Conservation (phyloP, 2,888 invertebrate species). For the Chymomyza fuscimana region DNA sequence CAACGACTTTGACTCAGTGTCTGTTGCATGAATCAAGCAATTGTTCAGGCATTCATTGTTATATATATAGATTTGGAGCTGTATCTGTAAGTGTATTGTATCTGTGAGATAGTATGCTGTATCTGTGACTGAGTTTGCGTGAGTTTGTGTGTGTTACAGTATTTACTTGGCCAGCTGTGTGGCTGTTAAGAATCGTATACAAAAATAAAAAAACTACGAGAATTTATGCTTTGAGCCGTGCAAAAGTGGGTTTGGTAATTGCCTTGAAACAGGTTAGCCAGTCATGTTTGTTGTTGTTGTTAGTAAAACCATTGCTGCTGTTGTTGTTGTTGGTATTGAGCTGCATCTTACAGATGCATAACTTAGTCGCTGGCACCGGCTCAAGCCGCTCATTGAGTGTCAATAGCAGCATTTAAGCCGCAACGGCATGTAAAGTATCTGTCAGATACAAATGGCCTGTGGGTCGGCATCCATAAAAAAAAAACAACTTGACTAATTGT, state of each 20-base stretch:
- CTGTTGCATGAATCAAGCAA: slow-evolving; percentile 64
- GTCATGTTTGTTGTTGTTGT: slow-evolving; percentile 19
- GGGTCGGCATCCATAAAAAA: slow-evolving; percentile 22
- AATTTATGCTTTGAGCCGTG: slow-evolving; percentile 43
- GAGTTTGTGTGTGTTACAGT: neutral
- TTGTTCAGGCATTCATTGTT: slow-evolving; percentile 50
- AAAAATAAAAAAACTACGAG: neutral
- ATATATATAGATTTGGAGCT: neutral
- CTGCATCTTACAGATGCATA: neutral
- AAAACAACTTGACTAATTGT: slow-evolving; percentile 50
- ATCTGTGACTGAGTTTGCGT: neutral
- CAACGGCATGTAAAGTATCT: slow-evolving; percentile 46
- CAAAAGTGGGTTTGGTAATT: slow-evolving; percentile 63
- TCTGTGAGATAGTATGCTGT: neutral
- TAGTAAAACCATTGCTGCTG: neutral
- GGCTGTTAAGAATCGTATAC: slow-evolving; percentile 34
- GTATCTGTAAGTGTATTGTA: neutral
- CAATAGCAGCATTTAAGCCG: slow-evolving; percentile 41
- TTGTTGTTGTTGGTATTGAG: slow-evolving; percentile 8
- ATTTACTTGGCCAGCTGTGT: neutral
- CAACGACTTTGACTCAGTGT: neutral
- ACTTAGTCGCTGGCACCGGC: neutral
- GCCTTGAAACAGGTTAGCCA: slow-evolving; percentile 55
- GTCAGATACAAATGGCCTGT: slow-evolving; percentile 48
- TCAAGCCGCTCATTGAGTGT: slow-evolving; percentile 26